Evolutionary conservation across 2,113 vertebrate species (phyloP).

Genomic region (Nesoenas mayeri): DNA sequence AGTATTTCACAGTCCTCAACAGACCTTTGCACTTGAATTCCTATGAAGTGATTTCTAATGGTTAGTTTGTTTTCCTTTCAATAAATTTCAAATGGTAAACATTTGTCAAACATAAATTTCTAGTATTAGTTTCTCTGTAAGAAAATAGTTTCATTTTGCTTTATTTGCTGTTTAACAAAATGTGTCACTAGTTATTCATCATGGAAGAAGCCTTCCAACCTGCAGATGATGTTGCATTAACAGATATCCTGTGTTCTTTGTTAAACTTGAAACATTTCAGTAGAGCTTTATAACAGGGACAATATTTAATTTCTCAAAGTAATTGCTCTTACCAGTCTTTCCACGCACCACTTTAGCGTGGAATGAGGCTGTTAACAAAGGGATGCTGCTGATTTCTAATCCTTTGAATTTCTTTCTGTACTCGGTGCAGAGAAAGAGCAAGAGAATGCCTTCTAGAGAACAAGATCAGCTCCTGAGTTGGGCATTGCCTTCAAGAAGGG

Average conservation of each 20-base stretch:
- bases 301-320: not conserved
- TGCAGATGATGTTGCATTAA: not conserved
- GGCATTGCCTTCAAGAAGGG: not conserved
- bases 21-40: not conserved
- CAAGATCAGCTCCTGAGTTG: not conserved
- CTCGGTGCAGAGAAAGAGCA: not conserved
- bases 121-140: not conserved
- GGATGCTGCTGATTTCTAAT: not conserved
- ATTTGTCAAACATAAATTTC: not conserved
- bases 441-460: not conserved
- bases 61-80: not conserved
- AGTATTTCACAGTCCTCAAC: not conserved
- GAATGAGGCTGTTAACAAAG: not conserved
- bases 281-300: not conserved
- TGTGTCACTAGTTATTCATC: not conserved
- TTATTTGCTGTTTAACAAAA: not conserved
- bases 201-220: not conserved
- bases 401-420: not conserved
- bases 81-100: not conserved
- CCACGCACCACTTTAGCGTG: not conserved
- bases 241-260: not conserved
- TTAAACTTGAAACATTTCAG: not conserved
- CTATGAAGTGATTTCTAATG: not conserved
- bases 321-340: not conserved
- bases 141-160: not conserved